A percentile compares a stretch with the other conserved stretches of the same genome.
phyloP scores from a whole-genome alignment of 1,140 invertebrate species.

The Andricus grossulariae region DNA sequence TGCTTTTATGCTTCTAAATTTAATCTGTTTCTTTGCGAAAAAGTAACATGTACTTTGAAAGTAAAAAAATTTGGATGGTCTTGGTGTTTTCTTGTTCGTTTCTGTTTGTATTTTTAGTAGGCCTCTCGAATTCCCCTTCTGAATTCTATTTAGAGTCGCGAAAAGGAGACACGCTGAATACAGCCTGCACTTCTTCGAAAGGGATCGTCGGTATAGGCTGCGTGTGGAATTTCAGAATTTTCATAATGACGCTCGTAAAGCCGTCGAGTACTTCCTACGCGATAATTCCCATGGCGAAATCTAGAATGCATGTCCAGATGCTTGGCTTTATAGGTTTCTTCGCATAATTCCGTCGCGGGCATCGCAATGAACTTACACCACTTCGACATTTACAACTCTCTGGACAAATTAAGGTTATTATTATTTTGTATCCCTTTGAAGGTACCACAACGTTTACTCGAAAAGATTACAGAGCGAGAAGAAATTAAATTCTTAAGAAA shows the following conservation, averaged over 20 bases:
- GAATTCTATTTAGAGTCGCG: slow-evolving; percentile 20
- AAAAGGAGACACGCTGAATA: slow-evolving; percentile 6
- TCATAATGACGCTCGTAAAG: slow-evolving; percentile 30
- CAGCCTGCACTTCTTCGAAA: background rate
- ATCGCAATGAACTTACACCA: slow-evolving; percentile 25
- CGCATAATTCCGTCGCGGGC: slow-evolving; percentile 25
- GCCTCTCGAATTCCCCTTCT: background rate
- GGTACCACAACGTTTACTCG: background rate
- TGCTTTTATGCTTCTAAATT: background rate
- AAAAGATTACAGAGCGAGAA: background rate
- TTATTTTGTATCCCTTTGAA: slow-evolving; percentile 13
- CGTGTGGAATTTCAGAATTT: slow-evolving; percentile 31
- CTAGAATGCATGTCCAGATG: slow-evolving; percentile 27
- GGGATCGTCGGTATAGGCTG: slow-evolving; percentile 13
- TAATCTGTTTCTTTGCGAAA: background rate
- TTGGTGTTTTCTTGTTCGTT: background rate
- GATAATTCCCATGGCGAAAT: slow-evolving; percentile 30
- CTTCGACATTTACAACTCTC: slow-evolving; percentile 29
- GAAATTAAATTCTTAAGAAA: too few relatives aligned
- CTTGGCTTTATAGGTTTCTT: slow-evolving; percentile 24
- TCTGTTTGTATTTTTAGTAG: slow-evolving; percentile 8
- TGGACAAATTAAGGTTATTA: slow-evolving; percentile 18
- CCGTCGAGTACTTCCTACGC: slow-evolving; percentile 22
- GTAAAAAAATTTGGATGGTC: slow-evolving; percentile 3
- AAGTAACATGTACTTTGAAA: background rate